These are phyloP conservation scores for Phlogophora meticulosa DNA, from an alignment of 2,888 invertebrate species.

Conservation along the genomic window DNA sequence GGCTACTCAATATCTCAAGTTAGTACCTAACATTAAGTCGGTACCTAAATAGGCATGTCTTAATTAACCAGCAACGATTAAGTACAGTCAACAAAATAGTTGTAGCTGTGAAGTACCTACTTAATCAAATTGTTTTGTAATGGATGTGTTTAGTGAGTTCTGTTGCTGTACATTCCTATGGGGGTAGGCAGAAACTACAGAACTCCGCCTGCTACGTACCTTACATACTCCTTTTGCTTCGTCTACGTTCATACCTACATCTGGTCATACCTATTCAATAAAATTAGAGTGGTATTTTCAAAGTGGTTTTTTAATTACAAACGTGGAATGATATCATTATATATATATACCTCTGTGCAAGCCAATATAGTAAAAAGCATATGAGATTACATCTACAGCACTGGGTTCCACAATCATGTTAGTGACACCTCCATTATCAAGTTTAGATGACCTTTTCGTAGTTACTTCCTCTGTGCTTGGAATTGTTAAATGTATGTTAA, in stretches of 20 bases:
- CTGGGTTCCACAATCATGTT: conserved; percentile 80
- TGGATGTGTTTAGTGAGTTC: not conserved
- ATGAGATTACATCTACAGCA: conserved; percentile 93
- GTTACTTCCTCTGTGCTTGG: not conserved
- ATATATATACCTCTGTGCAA: conserved; percentile 93
- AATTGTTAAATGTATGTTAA: not conserved
- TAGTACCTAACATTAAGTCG: too few species aligned
- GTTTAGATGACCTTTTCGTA: not conserved
- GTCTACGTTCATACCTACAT: too few species aligned
- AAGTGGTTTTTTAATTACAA: not conserved
- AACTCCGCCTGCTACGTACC: too few species aligned
- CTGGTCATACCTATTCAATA: too few species aligned
- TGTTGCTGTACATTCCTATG: not conserved
- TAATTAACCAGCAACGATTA: too few species aligned
- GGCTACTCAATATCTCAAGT: too few species aligned
- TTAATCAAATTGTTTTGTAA: not conserved
- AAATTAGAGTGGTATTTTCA: too few species aligned
- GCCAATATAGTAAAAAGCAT: conserved; percentile 96
- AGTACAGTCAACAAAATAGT: too few species aligned
- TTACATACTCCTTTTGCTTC: too few species aligned
- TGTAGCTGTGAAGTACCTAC: not conserved
- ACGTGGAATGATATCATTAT: not conserved
- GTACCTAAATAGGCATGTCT: too few species aligned
- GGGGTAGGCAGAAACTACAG: too few species aligned
- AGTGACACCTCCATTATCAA: conserved; percentile 63